Evolutionary conservation across 92 coral and sea anemone species (phyloP).

Genomic region (Paragorgia papillata): DNA sequence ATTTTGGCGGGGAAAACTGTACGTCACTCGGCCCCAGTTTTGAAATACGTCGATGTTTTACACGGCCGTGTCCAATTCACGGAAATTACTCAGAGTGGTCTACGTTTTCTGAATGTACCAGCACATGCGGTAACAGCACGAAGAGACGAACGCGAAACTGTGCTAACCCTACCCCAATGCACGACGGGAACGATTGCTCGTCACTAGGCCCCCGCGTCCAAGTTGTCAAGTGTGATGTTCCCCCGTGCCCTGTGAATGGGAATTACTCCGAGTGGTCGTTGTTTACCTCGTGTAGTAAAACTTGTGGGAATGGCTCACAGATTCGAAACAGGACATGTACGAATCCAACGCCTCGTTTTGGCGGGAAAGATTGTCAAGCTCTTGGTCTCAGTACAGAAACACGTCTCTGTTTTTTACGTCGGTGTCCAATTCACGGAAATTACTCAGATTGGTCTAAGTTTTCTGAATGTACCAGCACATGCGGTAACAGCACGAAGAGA

Average conservation of each 20-base stretch:
- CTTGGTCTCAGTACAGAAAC: constrained; percentile 53
- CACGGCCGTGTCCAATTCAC: constrained; percentile 35
- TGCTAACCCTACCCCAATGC: constrained; percentile 40
- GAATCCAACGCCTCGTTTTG: constrained; percentile 36
- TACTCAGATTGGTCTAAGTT: constrained; percentile 72
- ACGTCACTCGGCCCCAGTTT: constrained; percentile 9
- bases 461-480: constrained; percentile 69
- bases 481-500: constrained; percentile 66
- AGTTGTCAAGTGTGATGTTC: constrained; percentile 22
- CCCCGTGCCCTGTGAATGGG: constrained; percentile 50
- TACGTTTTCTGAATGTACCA: constrained; percentile 33
- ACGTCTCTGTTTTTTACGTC: constrained; percentile 53
- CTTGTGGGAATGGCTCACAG: constrained; percentile 53
- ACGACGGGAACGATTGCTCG: constrained; percentile 52
- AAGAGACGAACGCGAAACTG: constrained; percentile 42
- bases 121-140: constrained; percentile 46
- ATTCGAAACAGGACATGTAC: constrained; percentile 38
- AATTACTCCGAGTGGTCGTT: constrained; percentile 45
- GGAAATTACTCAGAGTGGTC: constrained; percentile 59
- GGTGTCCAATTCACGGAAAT: constrained; percentile 70
- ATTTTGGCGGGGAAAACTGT: constrained; percentile 42
- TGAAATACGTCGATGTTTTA: constrained; percentile 13
- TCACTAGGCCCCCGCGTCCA: constrained; percentile 29
- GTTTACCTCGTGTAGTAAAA: constrained; percentile 23
- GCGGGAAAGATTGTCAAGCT: constrained; percentile 53